Conservation (phyloP, 2,113 vertebrate species). For the Mystacornis crossleyi region DNA sequence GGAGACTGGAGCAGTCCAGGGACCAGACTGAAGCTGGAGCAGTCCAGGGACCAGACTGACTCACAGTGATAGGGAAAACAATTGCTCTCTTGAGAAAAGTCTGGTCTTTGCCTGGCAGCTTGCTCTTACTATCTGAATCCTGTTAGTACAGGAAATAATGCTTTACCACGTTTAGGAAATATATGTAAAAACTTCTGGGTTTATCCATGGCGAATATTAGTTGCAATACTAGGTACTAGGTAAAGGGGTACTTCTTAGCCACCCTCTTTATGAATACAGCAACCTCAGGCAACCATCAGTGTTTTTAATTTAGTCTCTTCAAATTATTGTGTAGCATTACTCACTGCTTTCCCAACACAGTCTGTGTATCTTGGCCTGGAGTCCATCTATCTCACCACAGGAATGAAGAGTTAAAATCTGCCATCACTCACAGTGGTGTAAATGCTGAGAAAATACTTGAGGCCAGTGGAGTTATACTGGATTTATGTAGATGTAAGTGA, state of each 20-base stretch:
- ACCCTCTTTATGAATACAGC: neutral
- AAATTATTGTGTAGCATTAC: constrained; percentile 28
- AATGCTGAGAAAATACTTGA: constrained; percentile 45
- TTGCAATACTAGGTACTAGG: neutral
- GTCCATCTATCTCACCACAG: constrained; percentile 22
- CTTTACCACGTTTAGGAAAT: neutral
- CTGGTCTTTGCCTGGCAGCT: neutral
- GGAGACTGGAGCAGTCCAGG: neutral
- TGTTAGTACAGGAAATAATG: neutral
- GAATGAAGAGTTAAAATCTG: constrained; percentile 48
- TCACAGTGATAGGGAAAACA: constrained; percentile 16
- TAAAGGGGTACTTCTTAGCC: neutral
- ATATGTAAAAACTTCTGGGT: neutral
- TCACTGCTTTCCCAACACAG: constrained; percentile 41
- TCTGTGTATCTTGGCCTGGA: constrained; percentile 34
- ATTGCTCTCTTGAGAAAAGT: neutral
- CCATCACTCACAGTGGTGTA: constrained; percentile 13
- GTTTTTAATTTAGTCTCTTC: constrained; percentile 29
- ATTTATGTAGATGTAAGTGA: constrained; percentile 29
- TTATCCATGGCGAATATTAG: neutral
- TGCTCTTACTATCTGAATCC: constrained; percentile 16
- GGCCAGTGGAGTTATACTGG: neutral
- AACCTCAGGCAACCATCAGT: neutral
- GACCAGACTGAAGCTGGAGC: neutral
- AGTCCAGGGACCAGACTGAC: neutral